These are phyloP conservation scores for Anarhynchus alexandrinus DNA, from an alignment of 2,113 vertebrate genomes.

Conservation along the genomic window DNA sequence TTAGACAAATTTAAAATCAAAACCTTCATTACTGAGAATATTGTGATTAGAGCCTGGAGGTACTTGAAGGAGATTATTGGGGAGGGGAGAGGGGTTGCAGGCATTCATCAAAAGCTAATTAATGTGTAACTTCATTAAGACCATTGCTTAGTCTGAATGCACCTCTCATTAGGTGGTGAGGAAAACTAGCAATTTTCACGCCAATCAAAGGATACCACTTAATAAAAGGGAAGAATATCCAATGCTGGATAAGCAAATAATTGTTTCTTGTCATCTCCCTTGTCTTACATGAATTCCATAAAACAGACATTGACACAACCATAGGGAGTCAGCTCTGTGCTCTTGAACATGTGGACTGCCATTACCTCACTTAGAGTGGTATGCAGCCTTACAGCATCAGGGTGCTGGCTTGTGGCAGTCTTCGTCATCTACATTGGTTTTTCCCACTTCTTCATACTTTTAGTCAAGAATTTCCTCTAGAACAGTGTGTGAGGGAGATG, in stretches of 20 bases:
- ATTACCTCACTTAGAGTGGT: background rate
- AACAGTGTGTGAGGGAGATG: background rate
- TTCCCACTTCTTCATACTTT: background rate
- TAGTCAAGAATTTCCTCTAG: background rate
- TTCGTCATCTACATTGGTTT: background rate
- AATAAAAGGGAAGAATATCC: background rate
- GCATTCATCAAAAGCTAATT: background rate
- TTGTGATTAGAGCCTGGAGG: background rate
- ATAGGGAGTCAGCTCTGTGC: background rate
- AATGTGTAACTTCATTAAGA: background rate
- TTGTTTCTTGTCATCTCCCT: background rate
- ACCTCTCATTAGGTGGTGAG: background rate
- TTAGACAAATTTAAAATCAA: constrained; percentile 34
- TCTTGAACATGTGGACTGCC: background rate
- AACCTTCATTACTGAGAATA: constrained; percentile 16
- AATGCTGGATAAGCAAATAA: background rate
- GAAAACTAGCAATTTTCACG: background rate
- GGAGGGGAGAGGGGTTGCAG: background rate
- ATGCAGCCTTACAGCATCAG: background rate
- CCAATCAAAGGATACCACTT: background rate
- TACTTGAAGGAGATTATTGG: background rate
- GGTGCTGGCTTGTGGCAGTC: background rate
- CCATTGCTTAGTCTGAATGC: background rate
- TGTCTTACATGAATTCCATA: background rate
- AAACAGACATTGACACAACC: fast-evolving